A percentile compares a stretch with the other conserved stretches of the same genome.
phyloP scores from a whole-genome alignment of 2,797 vertebrate genomes.

The Trichosurus vulpecula region DNA sequence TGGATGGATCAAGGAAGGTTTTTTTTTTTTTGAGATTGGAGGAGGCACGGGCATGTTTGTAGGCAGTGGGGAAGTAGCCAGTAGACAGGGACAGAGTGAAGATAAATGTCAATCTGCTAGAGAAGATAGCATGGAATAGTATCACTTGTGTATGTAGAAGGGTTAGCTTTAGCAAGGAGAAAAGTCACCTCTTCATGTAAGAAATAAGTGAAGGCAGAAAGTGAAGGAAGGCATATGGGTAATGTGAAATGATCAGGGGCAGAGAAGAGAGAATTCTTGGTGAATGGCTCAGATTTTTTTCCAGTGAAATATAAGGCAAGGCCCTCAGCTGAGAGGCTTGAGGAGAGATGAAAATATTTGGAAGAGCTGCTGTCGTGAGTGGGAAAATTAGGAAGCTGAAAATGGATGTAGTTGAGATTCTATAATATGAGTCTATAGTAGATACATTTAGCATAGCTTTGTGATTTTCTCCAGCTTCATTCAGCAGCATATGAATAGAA shows the following conservation, averaged over 20 bases:
- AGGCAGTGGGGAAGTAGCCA: neutral
- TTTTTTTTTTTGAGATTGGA: neutral
- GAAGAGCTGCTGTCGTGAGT: neutral
- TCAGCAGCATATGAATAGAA: neutral
- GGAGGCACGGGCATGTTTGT: neutral
- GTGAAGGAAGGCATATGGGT: neutral
- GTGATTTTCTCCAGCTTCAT: neutral
- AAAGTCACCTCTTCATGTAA: neutral
- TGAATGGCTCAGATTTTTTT: neutral
- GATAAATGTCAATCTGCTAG: neutral
- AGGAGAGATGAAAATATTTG: neutral
- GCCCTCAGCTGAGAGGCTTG: neutral
- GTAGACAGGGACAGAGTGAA: neutral
- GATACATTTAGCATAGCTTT: neutral
- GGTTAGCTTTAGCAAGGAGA: neutral
- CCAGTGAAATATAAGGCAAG: neutral
- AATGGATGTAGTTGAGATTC: neutral
- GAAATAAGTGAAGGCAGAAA: neutral
- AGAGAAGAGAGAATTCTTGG: neutral
- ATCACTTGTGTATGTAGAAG: neutral
- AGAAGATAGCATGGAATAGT: neutral
- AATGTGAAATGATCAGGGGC: neutral
- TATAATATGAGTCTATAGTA: neutral
- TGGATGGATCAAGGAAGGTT: neutral
- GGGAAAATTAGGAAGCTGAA: neutral